Conservation (phyloP, 2,797 vertebrate species). For the Siniperca obscura region DNA sequence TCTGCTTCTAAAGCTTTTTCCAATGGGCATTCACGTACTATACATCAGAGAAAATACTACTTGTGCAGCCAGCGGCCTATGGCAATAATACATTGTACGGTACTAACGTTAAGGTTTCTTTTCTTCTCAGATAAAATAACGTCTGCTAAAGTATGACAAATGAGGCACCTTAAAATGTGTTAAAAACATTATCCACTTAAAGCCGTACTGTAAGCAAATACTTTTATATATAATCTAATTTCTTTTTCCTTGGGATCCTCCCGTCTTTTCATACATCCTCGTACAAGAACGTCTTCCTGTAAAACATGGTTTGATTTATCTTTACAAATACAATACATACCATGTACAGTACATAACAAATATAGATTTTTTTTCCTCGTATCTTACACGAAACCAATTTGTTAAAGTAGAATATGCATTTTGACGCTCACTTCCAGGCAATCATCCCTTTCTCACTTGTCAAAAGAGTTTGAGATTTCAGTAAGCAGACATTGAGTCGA, state of each 20-base stretch:
- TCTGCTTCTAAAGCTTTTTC: constrained; percentile 83
- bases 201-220: constrained; percentile 84
- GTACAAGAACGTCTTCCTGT: constrained; percentile 77
- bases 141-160: constrained; percentile 83
- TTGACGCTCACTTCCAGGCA: constrained; percentile 70
- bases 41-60: constrained; percentile 82
- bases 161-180: constrained; percentile 86
- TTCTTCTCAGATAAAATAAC: constrained; percentile 80
- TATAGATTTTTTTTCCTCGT: constrained; percentile 79
- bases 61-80: constrained; percentile 84
- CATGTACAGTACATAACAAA: constrained; percentile 87
- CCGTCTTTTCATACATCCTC: constrained; percentile 73
- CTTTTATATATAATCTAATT: constrained; percentile 85
- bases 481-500: constrained; percentile 59
- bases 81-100: constrained; percentile 81
- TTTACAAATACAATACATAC: constrained; percentile 86
- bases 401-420: constrained; percentile 75
- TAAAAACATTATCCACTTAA: constrained; percentile 83
- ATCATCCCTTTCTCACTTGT: constrained; percentile 66
- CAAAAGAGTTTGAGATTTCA: constrained; percentile 58
- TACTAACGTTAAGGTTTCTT: constrained; percentile 79
- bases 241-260: constrained; percentile 72
- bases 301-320: constrained; percentile 82
- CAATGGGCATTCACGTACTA: constrained; percentile 80
- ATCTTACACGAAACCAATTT: constrained; percentile 80